These are phyloP conservation scores for Galagoides demidoff DNA, from an alignment of 2,797 vertebrate genomes.

Conservation along the genomic window DNA sequence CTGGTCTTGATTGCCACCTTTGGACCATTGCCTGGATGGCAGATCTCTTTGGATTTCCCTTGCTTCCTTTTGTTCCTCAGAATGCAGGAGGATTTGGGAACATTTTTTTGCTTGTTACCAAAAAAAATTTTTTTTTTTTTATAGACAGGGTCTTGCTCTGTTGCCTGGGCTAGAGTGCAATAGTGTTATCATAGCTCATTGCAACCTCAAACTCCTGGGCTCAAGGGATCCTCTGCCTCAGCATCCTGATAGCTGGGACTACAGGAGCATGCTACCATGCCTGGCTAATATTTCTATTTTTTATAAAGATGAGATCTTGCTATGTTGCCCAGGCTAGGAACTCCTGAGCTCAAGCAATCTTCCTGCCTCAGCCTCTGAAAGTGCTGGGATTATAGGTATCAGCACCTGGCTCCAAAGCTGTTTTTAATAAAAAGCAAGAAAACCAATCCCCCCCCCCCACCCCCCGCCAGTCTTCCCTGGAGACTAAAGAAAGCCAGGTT, in stretches of 20 bases:
- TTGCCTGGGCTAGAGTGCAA: background rate
- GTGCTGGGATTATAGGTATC: background rate
- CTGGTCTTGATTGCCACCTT: background rate
- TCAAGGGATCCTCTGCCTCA: background rate
- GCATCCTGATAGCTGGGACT: too few species aligned
- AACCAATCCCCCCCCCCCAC: background rate
- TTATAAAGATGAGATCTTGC: background rate
- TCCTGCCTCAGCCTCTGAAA: background rate
- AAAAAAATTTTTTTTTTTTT: background rate
- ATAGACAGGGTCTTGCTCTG: background rate
- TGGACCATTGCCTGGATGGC: background rate
- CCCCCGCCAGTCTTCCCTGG: background rate
- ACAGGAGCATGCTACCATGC: background rate
- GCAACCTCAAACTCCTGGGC: background rate
- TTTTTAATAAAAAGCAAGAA: constrained; percentile 58
- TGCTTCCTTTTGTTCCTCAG: background rate
- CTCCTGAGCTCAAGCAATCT: background rate
- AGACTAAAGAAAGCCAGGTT: background rate
- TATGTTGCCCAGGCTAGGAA: background rate
- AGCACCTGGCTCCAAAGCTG: background rate
- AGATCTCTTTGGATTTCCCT: background rate
- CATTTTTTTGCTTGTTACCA: background rate
- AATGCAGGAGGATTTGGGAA: background rate
- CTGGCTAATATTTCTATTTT: background rate
- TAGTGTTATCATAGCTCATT: background rate